Conservation (phyloP, 2,888 invertebrate genomes). For the Amphipyra berbera region DNA sequence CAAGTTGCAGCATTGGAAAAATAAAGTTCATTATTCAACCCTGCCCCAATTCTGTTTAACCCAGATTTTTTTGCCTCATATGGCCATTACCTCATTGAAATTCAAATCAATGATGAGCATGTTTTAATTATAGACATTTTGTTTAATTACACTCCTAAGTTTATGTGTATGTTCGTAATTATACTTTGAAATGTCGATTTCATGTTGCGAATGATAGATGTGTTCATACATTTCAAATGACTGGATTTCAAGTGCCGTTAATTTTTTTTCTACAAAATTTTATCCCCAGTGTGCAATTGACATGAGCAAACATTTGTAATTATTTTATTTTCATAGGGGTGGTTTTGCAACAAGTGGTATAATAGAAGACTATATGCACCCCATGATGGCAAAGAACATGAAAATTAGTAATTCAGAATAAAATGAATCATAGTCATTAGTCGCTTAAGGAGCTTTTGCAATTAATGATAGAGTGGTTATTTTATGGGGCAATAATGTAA, state of each 20-base stretch:
- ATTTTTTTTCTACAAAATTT: constrained; percentile 31
- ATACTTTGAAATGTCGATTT: constrained; percentile 53
- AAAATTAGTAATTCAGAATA: not conserved
- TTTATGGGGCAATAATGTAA: not conserved
- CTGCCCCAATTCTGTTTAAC: constrained; percentile 41
- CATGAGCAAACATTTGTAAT: constrained; percentile 9
- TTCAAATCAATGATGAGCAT: constrained; percentile 60
- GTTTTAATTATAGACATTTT: constrained; percentile 57
- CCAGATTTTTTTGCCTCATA: constrained; percentile 37
- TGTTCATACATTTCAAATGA: constrained; percentile 19
- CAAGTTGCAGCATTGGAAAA: constrained; percentile 9
- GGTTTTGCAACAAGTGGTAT: not conserved
- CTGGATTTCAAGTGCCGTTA: constrained; percentile 15
- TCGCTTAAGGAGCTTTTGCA: constrained; percentile 12
- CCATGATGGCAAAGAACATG: not conserved
- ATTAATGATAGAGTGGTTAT: not conserved
- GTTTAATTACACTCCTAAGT: constrained; percentile 44
- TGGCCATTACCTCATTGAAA: constrained; percentile 50
- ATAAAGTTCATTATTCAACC: constrained; percentile 33
- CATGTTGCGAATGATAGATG: constrained; percentile 40
- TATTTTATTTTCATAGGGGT: not conserved
- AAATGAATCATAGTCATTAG: not conserved
- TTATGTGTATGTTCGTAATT: constrained; percentile 48
- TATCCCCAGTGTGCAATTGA: constrained; percentile 7
- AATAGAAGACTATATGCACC: too few relatives aligned